phyloP scores from a whole-genome alignment of 2,888 invertebrate species.

The Chaetogeoica ovagalla region DNA sequence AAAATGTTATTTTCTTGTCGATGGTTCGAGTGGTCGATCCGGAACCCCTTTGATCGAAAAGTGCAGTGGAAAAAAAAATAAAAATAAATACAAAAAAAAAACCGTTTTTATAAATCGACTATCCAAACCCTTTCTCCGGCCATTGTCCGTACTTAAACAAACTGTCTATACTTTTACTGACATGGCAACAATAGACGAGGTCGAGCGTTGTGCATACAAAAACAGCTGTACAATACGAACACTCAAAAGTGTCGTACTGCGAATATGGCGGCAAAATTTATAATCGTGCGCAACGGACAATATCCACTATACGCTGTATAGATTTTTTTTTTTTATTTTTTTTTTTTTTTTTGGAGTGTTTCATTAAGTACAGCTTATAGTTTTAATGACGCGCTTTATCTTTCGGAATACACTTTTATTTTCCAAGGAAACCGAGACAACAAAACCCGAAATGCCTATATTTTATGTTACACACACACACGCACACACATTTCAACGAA shows the following conservation, averaged over 20 bases:
- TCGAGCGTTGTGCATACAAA: constrained; percentile 53
- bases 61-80: constrained; percentile 12
- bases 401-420: constrained; percentile 21
- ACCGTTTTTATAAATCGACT: constrained; percentile 36
- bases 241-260: constrained; percentile 49
- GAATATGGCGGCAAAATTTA: constrained; percentile 40
- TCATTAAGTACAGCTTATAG: constrained; percentile 44
- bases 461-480: background rate
- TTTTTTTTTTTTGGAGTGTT: constrained; percentile 38
- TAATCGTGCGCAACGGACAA: constrained; percentile 36
- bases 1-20: constrained; percentile 31
- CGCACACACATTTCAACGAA: background rate
- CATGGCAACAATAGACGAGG: constrained; percentile 52
- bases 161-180: constrained; percentile 50
- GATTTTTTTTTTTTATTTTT: background rate
- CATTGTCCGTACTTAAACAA: constrained; percentile 52
- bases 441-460: background rate
- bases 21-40: constrained; percentile 27
- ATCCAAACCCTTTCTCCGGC: constrained; percentile 45
- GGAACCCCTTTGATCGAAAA: constrained; percentile 37
- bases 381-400: constrained; percentile 47
- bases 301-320: constrained; percentile 41
- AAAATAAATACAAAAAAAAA: background rate
- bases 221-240: constrained; percentile 52
- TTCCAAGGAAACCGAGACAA: constrained; percentile 13